A percentile compares a stretch with the other conserved stretches of the same genome.
Conservation (phyloP, 1,140 invertebrate species). For the Aphelenchoides fujianensis region DNA sequence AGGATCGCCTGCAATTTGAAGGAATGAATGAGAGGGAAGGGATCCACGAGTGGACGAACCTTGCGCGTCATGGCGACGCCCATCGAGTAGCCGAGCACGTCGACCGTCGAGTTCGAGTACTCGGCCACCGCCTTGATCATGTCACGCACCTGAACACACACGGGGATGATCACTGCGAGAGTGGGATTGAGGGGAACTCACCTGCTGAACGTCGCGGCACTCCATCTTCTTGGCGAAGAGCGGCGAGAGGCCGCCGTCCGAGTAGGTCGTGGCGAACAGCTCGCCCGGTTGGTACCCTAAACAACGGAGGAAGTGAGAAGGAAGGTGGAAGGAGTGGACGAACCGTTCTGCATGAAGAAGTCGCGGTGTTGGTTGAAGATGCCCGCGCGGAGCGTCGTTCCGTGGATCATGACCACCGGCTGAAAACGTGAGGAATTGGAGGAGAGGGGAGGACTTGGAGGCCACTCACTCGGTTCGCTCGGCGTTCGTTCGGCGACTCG, state of each 20-base stretch:
- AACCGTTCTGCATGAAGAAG: constrained; percentile 31
- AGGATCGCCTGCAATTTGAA: too few relatives aligned
- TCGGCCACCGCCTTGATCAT: constrained; percentile 22
- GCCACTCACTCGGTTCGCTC: constrained; percentile 33
- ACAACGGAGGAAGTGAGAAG: too few relatives aligned
- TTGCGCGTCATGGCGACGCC: constrained; percentile 35
- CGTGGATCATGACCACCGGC: constrained; percentile 41
- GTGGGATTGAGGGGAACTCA: too few relatives aligned
- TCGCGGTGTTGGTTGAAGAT: constrained; percentile 20
- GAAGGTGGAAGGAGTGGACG: too few relatives aligned
- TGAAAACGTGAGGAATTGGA: too few relatives aligned
- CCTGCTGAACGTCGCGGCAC: constrained; percentile 41
- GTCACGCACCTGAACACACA: constrained; percentile 32
- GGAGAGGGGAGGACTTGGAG: neutral
- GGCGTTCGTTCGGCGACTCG: constrained; percentile 21
- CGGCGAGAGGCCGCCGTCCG: constrained; percentile 33
- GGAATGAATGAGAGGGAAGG: too few relatives aligned
- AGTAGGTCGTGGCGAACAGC: constrained; percentile 39
- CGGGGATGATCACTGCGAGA: too few relatives aligned
- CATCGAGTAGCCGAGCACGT: constrained; percentile 44
- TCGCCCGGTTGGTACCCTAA: constrained; percentile 26
- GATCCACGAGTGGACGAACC: too few relatives aligned
- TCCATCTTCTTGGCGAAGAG: constrained; percentile 33
- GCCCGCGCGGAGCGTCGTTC: constrained; percentile 24
- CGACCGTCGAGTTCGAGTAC: constrained; percentile 40